These are phyloP conservation scores for Ectobius pallidus DNA, from an alignment of 2,888 invertebrate species.

Conservation along the genomic window DNA sequence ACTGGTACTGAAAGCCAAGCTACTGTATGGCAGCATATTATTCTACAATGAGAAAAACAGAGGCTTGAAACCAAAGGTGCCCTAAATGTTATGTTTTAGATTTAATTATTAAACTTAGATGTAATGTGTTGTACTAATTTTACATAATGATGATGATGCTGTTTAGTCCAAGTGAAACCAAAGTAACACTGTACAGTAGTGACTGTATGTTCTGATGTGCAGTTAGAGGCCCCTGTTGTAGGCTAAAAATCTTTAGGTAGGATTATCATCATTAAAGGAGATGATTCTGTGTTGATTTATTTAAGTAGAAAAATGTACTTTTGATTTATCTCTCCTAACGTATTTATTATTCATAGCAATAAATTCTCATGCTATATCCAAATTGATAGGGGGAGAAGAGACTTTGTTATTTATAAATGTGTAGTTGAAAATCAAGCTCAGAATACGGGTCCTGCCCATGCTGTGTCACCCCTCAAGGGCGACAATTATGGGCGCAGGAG, in stretches of 20 bases:
- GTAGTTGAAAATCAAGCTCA: conserved; percentile 7
- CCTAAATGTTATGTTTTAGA: conserved; percentile 70
- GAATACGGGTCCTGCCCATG: conserved; percentile 17
- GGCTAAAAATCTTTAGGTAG: conserved; percentile 29
- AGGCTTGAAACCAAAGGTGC: conserved; percentile 89
- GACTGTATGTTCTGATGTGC: conserved; percentile 34
- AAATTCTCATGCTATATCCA: conserved; percentile 46
- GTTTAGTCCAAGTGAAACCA: conserved; percentile 32
- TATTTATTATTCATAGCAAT: conserved; percentile 53
- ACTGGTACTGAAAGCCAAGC: neutral
- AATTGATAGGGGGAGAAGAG: conserved; percentile 32
- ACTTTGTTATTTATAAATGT: conserved; percentile 25
- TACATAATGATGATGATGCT: conserved; percentile 33
- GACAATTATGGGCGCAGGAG: conserved; percentile 10
- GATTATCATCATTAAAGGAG: conserved; percentile 11
- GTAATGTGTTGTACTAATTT: conserved; percentile 36
- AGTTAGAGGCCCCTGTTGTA: conserved; percentile 35
- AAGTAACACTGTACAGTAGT: conserved; percentile 33
- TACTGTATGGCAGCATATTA: neutral
- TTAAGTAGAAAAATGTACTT: conserved; percentile 55
- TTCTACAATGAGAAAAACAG: conserved; percentile 52
- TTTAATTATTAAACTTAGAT: conserved; percentile 38
- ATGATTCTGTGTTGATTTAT: conserved; percentile 60
- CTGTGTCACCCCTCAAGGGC: conserved; percentile 13
- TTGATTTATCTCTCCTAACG: conserved; percentile 46